phyloP scores from a whole-genome alignment of 2,888 invertebrate species.

The Andrena chrysosceles region DNA sequence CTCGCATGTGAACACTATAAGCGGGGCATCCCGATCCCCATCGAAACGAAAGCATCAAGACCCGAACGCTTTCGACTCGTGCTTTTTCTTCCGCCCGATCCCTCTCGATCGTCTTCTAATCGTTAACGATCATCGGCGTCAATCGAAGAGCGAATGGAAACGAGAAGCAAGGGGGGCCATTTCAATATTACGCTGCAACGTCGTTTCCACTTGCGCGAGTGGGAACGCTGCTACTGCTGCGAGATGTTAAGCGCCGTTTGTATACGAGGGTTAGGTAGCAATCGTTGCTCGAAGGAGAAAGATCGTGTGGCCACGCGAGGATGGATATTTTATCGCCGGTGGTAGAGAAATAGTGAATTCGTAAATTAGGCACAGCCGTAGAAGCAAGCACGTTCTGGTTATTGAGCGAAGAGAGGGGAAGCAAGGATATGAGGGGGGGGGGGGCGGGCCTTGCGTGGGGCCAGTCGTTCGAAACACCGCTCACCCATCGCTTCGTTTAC shows the following conservation, averaged over 20 bases:
- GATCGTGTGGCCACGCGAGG: not conserved
- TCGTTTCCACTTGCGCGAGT: no score
- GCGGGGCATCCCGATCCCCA: no score
- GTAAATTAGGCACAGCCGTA: no score
- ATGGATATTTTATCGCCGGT: not conserved
- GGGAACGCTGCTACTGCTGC: no score
- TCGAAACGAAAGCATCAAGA: not conserved
- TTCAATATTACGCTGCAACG: not conserved
- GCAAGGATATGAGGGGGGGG: no score
- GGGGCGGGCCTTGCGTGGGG: no score
- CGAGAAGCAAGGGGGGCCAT: not conserved
- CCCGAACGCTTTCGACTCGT: not conserved
- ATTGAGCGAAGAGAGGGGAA: no score
- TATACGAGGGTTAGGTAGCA: slow-evolving; percentile 21
- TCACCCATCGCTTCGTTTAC: no score
- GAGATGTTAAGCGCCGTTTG: slow-evolving; percentile 3
- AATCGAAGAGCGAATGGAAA: not conserved
- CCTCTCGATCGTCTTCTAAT: not conserved
- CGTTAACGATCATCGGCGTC: not conserved
- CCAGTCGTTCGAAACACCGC: no score
- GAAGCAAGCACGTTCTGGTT: no score
- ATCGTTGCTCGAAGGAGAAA: slow-evolving; percentile 19
- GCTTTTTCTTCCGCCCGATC: not conserved
- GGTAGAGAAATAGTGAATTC: no score
- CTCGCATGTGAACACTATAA: not conserved